Evolutionary conservation across 2,113 vertebrate species (phyloP), one percentile per base, ranked within the genome.

Genomic region (Lepisosteus osseus): DNA sequence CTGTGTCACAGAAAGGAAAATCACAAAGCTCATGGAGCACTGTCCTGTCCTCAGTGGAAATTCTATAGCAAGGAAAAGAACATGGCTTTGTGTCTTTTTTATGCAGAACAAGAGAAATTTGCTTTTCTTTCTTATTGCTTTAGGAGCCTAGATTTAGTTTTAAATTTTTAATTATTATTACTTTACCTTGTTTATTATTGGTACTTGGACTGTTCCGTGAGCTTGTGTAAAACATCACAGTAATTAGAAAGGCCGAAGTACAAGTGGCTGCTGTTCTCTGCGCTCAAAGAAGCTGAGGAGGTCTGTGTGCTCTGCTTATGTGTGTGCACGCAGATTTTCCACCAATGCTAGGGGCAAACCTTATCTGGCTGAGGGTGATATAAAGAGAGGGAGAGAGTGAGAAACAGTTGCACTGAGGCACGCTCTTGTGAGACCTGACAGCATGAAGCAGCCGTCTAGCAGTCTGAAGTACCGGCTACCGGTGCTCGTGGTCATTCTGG

Each of bases 401-500:
- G 72, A 43, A 68, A n/a, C 75, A 74, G 61, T 7, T 0, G 54
- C 42, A 11, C 5, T 13, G 70, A 14, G 6, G 4, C 3, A 76
- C 74, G 85, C 62, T 11, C 5, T 65, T 56, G n/a, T n/a, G 55
- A 76, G 12, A 75, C 40, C 61, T 65, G 64, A 47, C 68, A 85
- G 41, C 67, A 90, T 90, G 89, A 87, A 80, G 74, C 75, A 56
- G 6, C 59, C 14, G 61, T 77, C 77, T 0, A 17, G 79, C 17
- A 57, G 14, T 61, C 72, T 93, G 8, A 81, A 7, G 3, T 68
- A 84, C 42, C 86, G 73, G 45, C 76, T 95, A 42, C 93, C 93
- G 4, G 55, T 77, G 0, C 88, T 87, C 15, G 80, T 96, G 56
- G 86, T 90, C 8, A 72, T 90, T 14, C 71, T 89, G 54, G 89